Conservation (phyloP, 2,113 vertebrate genomes). For the Thalassoma bifasciatum region DNA sequence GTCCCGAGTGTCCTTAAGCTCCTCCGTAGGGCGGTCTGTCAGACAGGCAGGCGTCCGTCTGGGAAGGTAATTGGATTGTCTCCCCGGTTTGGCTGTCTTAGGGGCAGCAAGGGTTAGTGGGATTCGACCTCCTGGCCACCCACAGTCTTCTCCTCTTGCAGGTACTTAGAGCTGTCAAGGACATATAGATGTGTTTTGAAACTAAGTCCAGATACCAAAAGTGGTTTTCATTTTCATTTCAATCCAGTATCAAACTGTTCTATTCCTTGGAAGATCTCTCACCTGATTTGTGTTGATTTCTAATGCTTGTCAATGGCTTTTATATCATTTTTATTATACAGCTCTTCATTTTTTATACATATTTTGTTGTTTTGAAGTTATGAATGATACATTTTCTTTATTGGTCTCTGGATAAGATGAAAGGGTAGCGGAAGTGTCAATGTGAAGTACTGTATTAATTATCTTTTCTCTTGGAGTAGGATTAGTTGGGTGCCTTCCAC, state of each 20-base stretch:
- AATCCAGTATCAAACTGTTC: constrained; percentile 8
- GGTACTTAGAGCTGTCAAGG: constrained; percentile 44
- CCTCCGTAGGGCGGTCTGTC: constrained; percentile 48
- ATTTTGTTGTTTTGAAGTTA: neutral
- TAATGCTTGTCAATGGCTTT: too few relatives aligned
- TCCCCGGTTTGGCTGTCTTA: constrained; percentile 67
- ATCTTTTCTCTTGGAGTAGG: constrained; percentile 38
- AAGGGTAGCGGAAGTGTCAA: constrained; percentile 11
- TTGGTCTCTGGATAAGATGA: constrained; percentile 43
- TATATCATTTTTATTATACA: too few relatives aligned
- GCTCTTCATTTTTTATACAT: too few relatives aligned
- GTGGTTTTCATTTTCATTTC: constrained; percentile 21
- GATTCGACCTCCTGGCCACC: constrained; percentile 81
- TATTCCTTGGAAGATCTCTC: neutral
- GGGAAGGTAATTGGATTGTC: constrained; percentile 81
- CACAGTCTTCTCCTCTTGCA: constrained; percentile 35
- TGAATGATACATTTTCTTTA: constrained; percentile 28
- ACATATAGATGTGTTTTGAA: constrained; percentile 29
- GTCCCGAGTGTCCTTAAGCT: constrained; percentile 67
- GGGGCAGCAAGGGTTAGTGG: constrained; percentile 72
- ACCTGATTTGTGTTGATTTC: too few relatives aligned
- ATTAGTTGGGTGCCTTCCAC: constrained; percentile 46
- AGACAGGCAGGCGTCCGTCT: constrained; percentile 66
- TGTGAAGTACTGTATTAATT: constrained; percentile 16
- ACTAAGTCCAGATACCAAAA: constrained; percentile 7